Base-by-base conservation (phyloP, 2,888 invertebrate species). In the Idaea aversata region DNA sequence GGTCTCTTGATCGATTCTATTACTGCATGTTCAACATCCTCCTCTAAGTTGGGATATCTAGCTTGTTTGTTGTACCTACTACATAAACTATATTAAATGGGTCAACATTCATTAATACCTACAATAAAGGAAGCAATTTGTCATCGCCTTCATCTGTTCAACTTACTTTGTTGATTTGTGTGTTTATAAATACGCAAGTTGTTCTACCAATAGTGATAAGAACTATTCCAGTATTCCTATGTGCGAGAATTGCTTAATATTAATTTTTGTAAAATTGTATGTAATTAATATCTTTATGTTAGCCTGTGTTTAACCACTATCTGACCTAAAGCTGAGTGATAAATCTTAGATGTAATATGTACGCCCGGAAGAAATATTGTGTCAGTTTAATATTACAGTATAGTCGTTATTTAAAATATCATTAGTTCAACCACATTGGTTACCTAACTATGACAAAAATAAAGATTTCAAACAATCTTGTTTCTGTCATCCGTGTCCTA, bases 1-100 rank as follows among this genome's bases (percentile, higher is more conserved):
- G 72, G 71, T 69, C 67, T 59, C 67, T 59, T 67, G 68, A 70
- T 70, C 70, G 70, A 71, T 67, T 64, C 64, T 63, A 66, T 66
- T 60, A 70, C 67, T 69, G 64, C 64, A 64, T 61, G 69, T 65
- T 64, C 63, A 62, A 66, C 67, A 63, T 60, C 61, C 59, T 15
- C 34, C 25, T n/a, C 64, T n/a, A 63, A 67, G 70, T 75, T 63
- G 63, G 15, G 69, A 70, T 63, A 66, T 66, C 64, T 67, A 63
- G 62, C 59, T 35, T 47, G 65, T 64, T 64, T 62, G 68, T 66
- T 64, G 61, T 10, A 59, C 35, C 63, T 34, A 13, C 4, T 35
- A 13, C 15, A 47, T 4, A 7, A 13, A 47, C 47, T 13, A 10
- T 38, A 38, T 47, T 36, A 36, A 47, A 47, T 47, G 47, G 47